Evolutionary conservation across 2,797 vertebrate species (phyloP).

Genomic region (Myotis findleyi): DNA sequence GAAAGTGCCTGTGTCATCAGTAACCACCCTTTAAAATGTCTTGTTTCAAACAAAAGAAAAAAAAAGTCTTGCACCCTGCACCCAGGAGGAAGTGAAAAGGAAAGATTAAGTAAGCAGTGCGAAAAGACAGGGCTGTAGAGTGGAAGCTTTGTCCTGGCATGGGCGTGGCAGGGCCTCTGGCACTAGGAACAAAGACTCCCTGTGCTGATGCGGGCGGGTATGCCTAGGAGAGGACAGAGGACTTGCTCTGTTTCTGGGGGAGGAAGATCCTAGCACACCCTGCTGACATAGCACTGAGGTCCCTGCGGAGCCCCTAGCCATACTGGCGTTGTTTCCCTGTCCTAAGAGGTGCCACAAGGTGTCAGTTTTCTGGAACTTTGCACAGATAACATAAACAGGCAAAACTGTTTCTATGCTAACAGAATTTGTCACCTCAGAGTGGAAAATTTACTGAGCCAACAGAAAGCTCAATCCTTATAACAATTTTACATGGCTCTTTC

Average conservation of each 20-base stretch:
- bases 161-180: conserved; percentile 53
- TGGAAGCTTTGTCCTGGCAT: background rate
- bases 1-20: background rate
- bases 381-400: background rate
- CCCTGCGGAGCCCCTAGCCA: background rate
- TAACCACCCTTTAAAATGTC: background rate
- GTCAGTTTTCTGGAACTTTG: background rate
- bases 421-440: background rate
- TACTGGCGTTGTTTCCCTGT: background rate
- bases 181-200: background rate
- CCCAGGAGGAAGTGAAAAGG: conserved; percentile 11
- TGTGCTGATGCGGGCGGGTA: conserved; percentile 40
- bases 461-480: conserved; percentile 29
- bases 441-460: background rate
- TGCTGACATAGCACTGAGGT: conserved; percentile 64
- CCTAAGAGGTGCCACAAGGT: background rate
- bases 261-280: background rate
- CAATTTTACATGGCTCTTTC: background rate
- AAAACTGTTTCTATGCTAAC: background rate
- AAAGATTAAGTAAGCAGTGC: background rate
- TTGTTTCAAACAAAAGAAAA: background rate
- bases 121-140: background rate
- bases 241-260: conserved; percentile 50
- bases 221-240: conserved; percentile 62
- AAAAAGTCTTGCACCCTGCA: background rate